Base-by-base conservation (phyloP, 2,888 invertebrate species). In the Aethes cnicana region DNA sequence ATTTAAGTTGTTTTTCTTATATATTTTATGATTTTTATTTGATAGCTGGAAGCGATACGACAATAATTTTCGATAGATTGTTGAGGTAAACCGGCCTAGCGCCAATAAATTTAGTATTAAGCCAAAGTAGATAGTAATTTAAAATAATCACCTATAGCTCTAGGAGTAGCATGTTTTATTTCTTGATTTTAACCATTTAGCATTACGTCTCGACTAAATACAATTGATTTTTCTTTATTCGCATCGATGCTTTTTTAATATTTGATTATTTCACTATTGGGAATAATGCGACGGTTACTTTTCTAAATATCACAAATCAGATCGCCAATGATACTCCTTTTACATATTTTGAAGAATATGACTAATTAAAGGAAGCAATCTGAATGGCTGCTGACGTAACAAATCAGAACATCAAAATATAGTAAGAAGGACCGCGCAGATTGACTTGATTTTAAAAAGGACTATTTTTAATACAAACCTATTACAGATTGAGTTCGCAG, bases 391-490 rank as follows among this genome's bases (percentile, higher is more conserved):
- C 63, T 75, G 77, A 79, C 74, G 16, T 61, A 65, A 57, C 63
- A 62, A 72, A 80, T 79, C 78, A 69, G 62, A n/a, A 62, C 63
- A 73, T 72, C 72, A 68, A 74, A 69, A 41, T 61, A 63, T 65
- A 50, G 55, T 54, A 54, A 67, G 50, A n/a, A 69, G 77, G 81
- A 84, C 81, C 65, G 69, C 63, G 62, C 59, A 61, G 26, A 63
- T 73, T 84, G 85, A 85, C 84, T 81, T 77, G 75, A 84, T 84
- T 80, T 81, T 81, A 80, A 75, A 74, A 69, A 73, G 68, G 84
- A 84, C 81, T 56, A 74, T 63, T 71, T 65, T 61, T 61, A 59
- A 58, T 66, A 57, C 56, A 59, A 61, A 63, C 65, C 59, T 56
- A 37, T 39, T 28, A 26, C 28, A 5, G 28, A 17, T 43, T 11